Base-by-base conservation (phyloP, 2,113 vertebrate genomes). In the Notiomystis cincta region DNA sequence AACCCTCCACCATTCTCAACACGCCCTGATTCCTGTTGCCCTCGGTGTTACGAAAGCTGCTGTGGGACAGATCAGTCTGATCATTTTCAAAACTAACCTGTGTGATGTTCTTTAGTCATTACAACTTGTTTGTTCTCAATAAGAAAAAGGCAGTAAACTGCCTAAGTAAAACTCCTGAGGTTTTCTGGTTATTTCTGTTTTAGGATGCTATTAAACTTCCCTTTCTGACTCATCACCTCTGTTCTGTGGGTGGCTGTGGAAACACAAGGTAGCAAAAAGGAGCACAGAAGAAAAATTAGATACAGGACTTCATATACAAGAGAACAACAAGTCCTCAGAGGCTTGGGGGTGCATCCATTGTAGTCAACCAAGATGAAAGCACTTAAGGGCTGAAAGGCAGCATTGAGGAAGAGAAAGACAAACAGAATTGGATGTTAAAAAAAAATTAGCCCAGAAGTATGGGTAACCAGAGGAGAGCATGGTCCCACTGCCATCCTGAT, bases 191-290 rank as follows among this genome's bases (percentile, higher is more conserved):
- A 50, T 72, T 95, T 96, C 73, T 93, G 89, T 47, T 93, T 92
- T 70, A 82, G 67, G 60, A 92, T 23, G 31, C 38, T 50, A 23
- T 90, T 95, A 67, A 88, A 78, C 79, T 86, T 95, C 85, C 47
- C 62, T 88, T 94, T 95, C 85, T 96, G 93, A 96, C 56, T 94
- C 85, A 91, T 66, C 91, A 84, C n/a, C 84, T 87, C 65, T 93
- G 31, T 88, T 91, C 65, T 75, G 65, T 33, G 57, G 25, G 48
- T 87, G 78, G 25, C 77, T 92, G 45, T 89, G 69, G 91, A 93
- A 88, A 86, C 76, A 37, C 15, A 65, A 61, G 23, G 18, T 9
- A 89, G 73, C 79, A 60, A 40, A 85, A 85, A 79, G 75, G 56
- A 54, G 56, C 45, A n/a, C 47, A 40, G 65, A 27, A 92, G 67